Evolutionary conservation across 2,797 vertebrate species (phyloP), one percentile per base, ranked within the genome.

Genomic region (Gymnocypris eckloni): DNA sequence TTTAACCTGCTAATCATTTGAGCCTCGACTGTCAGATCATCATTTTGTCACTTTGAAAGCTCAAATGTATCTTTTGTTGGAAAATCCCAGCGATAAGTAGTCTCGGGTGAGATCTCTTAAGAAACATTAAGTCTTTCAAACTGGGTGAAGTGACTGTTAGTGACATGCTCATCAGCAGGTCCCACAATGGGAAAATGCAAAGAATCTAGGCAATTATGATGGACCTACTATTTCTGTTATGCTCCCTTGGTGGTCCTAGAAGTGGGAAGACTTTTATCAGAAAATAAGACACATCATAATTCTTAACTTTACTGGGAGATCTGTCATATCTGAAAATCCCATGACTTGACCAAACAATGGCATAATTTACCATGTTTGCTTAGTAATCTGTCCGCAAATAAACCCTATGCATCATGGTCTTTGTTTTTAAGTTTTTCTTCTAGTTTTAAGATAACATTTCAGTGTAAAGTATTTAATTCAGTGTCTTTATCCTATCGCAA

Each of bases 1-100:
- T 75, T 88, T 86, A 79, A 81, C 71, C 79, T 69, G 64, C 66
- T 83, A 80, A 83, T 87, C 37, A 50, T 77, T 33, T 76, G 67
- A 78, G n/a, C n/a, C 66, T 48, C 2, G 0, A 39, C 39, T 66
- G 67, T 69, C 56, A 77, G 50, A 67, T 75, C 43, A 43, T 82
- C 50, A 82, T 77, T 50, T 70, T 70, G 56, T 90, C 69, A 61
- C 59, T 83, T 54, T 20, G 75, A 69, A 87, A 71, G 37, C 50
- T 78, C 54, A 28, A 33, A 48, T 73, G 50, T 6, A 8, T 48
- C 56, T 82, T 66, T 54, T 85, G 2, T 77, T 6, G 64, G 72
- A n/a, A 78, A 84, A 69, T 43, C 61, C 61, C 61, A 37, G 45
- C 15, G 2, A 25, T 37, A 64, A 75, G 70, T 50, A 12, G 41